Base-by-base conservation (phyloP, 2,113 vertebrate genomes). In the Cyanocitta stelleri region DNA sequence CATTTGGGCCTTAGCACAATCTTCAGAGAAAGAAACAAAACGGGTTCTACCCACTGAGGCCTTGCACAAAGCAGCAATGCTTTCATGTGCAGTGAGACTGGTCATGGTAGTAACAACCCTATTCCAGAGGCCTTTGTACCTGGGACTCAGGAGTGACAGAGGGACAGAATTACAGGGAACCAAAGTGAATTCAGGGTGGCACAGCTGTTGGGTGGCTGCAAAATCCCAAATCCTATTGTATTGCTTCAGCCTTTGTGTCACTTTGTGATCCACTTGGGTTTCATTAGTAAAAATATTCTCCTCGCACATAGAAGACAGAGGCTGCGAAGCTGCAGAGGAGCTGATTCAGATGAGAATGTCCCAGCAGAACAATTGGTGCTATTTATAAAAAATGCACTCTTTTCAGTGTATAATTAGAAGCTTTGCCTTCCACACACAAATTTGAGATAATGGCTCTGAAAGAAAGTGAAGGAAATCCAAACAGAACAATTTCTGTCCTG, bases 371-470 rank as follows among this genome's bases (percentile, higher is more conserved):
- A 97, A 96, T 97, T 84, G 69, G 21, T 87, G 33, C 92, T 97
- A 97, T 97, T 97, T 96, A 94, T 96, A 94, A 97, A 90, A 96
- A 96, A 94, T 73, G 83, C 90, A 66, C 69, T 96, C 44, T 2
- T 78, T 79, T 86, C 85, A 93, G 69, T 62, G 49, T 94, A 81
- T 96, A 95, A 96, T 96, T 97, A 97, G 90, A 87, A 92, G 69
- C 90, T 84, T 93, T 94, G 86, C 83, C 69, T 96, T 93, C 90
- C n/a, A 92, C 88, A 89, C 79, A 89, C 58, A 90, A 87, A 94
- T 72, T 89, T 77, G 61, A 86, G 90, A 95, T 94, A 96, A 96
- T 82, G 69, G 49, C 64, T 92, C 41, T 55, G 73, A 92, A 92
- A 93, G 85, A 95, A 94, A 92, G 39, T 41, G 62, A 94, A 93